phyloP scores from a whole-genome alignment of 2,113 vertebrate species.

The Erinaceus europaeus region DNA sequence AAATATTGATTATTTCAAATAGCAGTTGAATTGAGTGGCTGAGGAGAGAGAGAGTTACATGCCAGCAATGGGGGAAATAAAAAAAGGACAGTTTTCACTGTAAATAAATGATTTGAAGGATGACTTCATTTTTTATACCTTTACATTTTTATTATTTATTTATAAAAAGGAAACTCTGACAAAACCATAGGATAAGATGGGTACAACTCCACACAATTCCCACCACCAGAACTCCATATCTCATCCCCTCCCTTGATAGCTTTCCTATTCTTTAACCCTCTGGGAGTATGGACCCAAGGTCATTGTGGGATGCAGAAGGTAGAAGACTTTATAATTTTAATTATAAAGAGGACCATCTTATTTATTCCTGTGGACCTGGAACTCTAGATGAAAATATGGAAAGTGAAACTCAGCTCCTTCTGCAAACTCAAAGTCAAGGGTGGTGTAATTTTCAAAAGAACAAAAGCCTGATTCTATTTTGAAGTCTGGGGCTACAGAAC shows the following conservation, averaged over 20 bases:
- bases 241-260: no score
- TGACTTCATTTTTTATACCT: slow-evolving; percentile 37
- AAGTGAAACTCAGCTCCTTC: slow-evolving; percentile 13
- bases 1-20: slow-evolving; percentile 59
- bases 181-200: no score
- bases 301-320: no score
- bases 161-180: no score
- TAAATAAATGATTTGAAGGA: slow-evolving; percentile 41
- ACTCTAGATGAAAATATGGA: slow-evolving; percentile 2
- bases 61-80: not conserved
- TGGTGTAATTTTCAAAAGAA: not conserved
- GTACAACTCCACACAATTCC: no score
- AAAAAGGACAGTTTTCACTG: not conserved
- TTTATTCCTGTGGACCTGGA: not conserved
- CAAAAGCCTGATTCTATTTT: not conserved
- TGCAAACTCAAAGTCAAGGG: not conserved
- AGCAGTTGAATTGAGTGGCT: slow-evolving; percentile 13
- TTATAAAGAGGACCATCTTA: slow-evolving; percentile 42
- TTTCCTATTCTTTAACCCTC: no score
- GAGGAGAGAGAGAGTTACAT: not conserved
- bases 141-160: no score
- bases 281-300: no score
- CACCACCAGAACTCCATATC: no score
- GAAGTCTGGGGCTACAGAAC: not conserved
- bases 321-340: no score